Conservation (phyloP, 2,797 vertebrate species). For the Helostoma temminkii region DNA sequence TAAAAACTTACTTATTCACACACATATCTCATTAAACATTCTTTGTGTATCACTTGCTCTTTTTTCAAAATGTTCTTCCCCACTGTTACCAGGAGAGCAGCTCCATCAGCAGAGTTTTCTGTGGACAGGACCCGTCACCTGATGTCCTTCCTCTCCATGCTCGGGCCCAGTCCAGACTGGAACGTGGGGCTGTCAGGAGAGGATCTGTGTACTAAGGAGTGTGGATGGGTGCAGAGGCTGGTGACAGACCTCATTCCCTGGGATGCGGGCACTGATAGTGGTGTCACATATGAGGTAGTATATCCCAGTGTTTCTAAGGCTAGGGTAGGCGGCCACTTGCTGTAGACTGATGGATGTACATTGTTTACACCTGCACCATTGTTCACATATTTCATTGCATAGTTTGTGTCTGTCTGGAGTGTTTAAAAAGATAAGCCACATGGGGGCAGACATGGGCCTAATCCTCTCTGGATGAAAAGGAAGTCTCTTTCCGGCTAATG, state of each 20-base stretch:
- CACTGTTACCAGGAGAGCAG: conserved; percentile 86
- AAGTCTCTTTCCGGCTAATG: too few species aligned
- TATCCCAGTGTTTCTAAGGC: too few species aligned
- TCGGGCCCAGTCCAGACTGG: conserved; percentile 97
- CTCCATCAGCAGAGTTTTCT: conserved; percentile 97
- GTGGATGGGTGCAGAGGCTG: conserved; percentile 95
- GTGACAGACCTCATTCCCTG: conserved; percentile 94
- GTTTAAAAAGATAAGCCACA: too few species aligned
- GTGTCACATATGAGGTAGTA: conserved; percentile 93
- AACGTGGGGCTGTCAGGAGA: conserved; percentile 95
- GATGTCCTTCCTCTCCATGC: conserved; percentile 98
- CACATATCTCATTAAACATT: conserved; percentile 1
- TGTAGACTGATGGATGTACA: too few species aligned
- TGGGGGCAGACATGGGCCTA: too few species aligned
- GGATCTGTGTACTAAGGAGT: conserved; percentile 95
- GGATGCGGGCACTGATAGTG: conserved; percentile 95
- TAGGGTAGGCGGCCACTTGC: too few species aligned
- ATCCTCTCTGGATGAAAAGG: too few species aligned
- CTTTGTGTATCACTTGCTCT: not conserved
- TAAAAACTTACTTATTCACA: not conserved
- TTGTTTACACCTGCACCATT: too few species aligned
- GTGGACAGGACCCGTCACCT: conserved; percentile 93
- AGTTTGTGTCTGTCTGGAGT: too few species aligned
- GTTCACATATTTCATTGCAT: too few species aligned
- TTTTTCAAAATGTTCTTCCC: not conserved